These are phyloP conservation scores for Octopus sinensis DNA, from an alignment of 1,140 invertebrate species.

Conservation along the genomic window DNA sequence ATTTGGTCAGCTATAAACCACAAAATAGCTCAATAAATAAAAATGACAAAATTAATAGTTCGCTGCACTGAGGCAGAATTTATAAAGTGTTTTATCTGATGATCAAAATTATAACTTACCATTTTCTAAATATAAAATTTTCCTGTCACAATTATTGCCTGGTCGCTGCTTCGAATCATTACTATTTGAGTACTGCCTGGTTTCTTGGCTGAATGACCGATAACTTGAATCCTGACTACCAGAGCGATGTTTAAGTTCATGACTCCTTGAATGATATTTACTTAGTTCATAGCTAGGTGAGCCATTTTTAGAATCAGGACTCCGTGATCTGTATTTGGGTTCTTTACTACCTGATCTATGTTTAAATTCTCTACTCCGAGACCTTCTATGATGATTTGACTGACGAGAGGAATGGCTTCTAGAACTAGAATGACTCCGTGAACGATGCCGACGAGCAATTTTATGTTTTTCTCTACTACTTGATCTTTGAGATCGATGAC, in stretches of 20 bases:
- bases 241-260: neutral
- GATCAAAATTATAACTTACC: neutral
- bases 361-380: neutral
- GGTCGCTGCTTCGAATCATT: neutral
- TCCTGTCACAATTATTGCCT: neutral
- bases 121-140: neutral
- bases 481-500: constrained; percentile 28
- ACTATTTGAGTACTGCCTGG: neutral
- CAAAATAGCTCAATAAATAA: too few relatives aligned
- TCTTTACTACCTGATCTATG: neutral
- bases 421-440: constrained; percentile 23
- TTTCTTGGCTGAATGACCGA: neutral
- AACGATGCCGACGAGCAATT: constrained; percentile 25
- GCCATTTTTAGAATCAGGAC: constrained; percentile 2
- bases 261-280: neutral
- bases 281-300: neutral
- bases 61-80: too few relatives aligned
- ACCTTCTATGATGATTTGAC: neutral
- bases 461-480: constrained; percentile 34
- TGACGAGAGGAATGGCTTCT: constrained; percentile 10
- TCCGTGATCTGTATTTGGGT: neutral
- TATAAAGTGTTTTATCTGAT: too few relatives aligned
- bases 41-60: too few relatives aligned
- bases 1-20: too few relatives aligned
- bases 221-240: neutral